phyloP scores from a whole-genome alignment of 2,797 vertebrate genomes.

The Gymnocypris eckloni region DNA sequence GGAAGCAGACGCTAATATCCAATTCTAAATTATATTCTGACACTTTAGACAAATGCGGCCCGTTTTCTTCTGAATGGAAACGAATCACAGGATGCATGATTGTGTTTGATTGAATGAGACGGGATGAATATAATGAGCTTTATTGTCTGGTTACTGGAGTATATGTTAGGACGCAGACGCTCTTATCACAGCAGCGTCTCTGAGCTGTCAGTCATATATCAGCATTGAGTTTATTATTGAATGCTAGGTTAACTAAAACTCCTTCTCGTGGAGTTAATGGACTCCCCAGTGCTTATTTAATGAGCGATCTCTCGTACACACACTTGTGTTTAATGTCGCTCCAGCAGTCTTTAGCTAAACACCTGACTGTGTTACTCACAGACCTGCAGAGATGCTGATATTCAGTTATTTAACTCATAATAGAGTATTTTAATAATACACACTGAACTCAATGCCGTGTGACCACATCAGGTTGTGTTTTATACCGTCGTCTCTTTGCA shows the following conservation, averaged over 20 bases:
- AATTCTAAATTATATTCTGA: conserved; percentile 34
- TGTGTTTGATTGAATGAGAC: conserved; percentile 9
- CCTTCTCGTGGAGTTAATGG: conserved; percentile 17
- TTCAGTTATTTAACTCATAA: neutral
- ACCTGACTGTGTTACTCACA: neutral
- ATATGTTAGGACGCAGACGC: conserved; percentile 22
- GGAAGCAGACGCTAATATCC: conserved; percentile 12
- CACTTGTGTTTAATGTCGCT: neutral
- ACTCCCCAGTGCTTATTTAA: neutral
- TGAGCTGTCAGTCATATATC: conserved; percentile 52
- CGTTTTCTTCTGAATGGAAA: neutral
- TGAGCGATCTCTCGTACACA: neutral
- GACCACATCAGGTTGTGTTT: neutral
- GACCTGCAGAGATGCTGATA: neutral
- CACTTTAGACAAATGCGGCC: neutral
- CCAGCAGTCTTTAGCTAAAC: conserved; percentile 13
- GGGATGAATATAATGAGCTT: neutral
- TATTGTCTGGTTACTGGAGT: conserved; percentile 34
- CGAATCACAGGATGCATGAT: neutral
- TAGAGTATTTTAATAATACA: neutral
- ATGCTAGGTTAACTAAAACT: conserved; percentile 40
- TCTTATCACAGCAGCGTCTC: conserved; percentile 50
- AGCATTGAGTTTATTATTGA: conserved; percentile 36
- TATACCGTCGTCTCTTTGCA: neutral
- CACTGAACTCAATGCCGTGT: neutral